Evolutionary conservation across 2,113 vertebrate genomes (phyloP), one percentile per base, ranked within the genome.

Genomic region (Actinemys pallida): DNA sequence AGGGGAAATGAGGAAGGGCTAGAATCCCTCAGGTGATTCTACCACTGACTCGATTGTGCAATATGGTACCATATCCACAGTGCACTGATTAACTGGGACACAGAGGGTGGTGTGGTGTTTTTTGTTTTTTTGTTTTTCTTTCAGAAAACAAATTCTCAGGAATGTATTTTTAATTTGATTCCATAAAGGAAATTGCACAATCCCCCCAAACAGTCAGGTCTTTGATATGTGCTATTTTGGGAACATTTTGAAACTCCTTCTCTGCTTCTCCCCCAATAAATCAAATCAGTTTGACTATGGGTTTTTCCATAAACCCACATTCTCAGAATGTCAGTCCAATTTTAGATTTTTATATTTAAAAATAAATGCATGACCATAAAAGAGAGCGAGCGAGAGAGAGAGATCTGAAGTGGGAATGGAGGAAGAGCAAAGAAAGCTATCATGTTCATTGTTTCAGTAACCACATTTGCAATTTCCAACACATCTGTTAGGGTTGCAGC

Each of bases 181-280:
- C 95, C 49, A 69, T 84, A 92, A 10, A 92, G 92, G 91, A 97
- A 96, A 86, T 94, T 92, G 86, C 84, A 95, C 86, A 89, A 57
- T 19, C 72, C 80, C 17, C n/a, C 95, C 69, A 92, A 76, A 84
- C 84, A 95, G 25, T 86, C 79, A 47, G 19, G 2, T 91, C 87
- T 95, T 83, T 87, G 88, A 95, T 86, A 88, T 59, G 50, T 96
- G 80, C 86, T 97, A 97, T 97, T 97, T 95, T 94, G 88, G 54
- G 86, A 92, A 91, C n/a, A 9, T 53, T 96, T 88, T 89, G 9
- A 39, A 72, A 52, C 47, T 94, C 47, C 52, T 90, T 80, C 78
- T 94, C 90, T 92, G 85, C 50, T 75, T 96, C 76, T 90, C 59
- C 93, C 31, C 11, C 82, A 89, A 49, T 93, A 95, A 94, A 94